These are phyloP conservation scores for Asbolus verrucosus DNA, from an alignment of 1,140 invertebrate species.

Conservation along the genomic window DNA sequence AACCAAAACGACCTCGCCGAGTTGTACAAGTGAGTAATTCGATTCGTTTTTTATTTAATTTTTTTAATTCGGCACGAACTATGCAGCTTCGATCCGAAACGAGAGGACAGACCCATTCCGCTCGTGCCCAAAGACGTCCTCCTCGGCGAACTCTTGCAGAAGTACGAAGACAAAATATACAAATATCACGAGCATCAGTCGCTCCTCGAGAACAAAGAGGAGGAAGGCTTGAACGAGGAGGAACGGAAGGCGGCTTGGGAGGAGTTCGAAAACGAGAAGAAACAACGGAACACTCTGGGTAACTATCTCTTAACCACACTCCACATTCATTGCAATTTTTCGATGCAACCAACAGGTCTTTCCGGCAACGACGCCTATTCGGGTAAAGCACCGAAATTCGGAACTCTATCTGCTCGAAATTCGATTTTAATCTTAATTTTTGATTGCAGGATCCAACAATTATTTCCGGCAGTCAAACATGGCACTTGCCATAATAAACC, in stretches of 20 bases:
- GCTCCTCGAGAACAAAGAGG: slow-evolving; percentile 85
- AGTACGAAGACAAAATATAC: slow-evolving; percentile 74
- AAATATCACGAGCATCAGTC: slow-evolving; percentile 87
- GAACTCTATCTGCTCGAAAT: too few relatives aligned
- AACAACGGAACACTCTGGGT: slow-evolving; percentile 42
- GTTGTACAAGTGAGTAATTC: slow-evolving; percentile 74
- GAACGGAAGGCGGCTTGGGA: slow-evolving; percentile 95
- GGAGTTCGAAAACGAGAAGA: slow-evolving; percentile 90
- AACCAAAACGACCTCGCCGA: slow-evolving; percentile 79
- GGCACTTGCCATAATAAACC: slow-evolving; percentile 57
- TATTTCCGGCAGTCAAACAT: slow-evolving; percentile 42
- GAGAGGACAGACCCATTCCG: slow-evolving; percentile 64
- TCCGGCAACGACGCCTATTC: not conserved
- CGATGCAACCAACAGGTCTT: not conserved
- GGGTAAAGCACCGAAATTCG: slow-evolving; percentile 27
- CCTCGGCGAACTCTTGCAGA: slow-evolving; percentile 78
- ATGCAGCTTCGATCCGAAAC: slow-evolving; percentile 58
- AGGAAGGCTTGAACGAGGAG: slow-evolving; percentile 92
- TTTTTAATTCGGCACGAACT: too few relatives aligned
- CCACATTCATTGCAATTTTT: not conserved
- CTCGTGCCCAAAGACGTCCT: slow-evolving; percentile 77
- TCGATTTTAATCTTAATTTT: slow-evolving; percentile 38
- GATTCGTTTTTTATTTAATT: too few relatives aligned
- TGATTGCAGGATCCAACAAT: slow-evolving; percentile 33
- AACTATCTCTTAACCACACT: slow-evolving; percentile 4